Evolutionary conservation across 2,888 invertebrate genomes (phyloP).

Genomic region (Aleiodes testaceus): DNA sequence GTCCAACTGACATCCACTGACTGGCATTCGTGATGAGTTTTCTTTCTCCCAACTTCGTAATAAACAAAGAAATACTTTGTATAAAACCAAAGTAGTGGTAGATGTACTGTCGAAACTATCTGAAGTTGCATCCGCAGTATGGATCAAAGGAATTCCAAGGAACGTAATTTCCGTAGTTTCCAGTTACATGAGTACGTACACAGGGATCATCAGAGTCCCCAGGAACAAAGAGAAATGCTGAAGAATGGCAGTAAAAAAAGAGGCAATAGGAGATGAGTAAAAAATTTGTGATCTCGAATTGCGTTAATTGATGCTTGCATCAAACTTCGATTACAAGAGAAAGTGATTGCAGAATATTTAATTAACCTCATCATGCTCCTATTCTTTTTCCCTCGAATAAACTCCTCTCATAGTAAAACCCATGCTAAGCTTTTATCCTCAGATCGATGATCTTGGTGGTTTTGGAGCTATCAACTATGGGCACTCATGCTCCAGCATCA

Average conservation of each 20-base stretch:
- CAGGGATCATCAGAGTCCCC: slow-evolving; percentile 23
- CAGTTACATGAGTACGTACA: neutral
- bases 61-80: slow-evolving; percentile 35
- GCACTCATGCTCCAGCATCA: slow-evolving; percentile 16
- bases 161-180: slow-evolving; percentile 35
- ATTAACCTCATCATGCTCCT: no score
- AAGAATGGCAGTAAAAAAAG: slow-evolving; percentile 40
- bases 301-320: no score
- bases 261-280: no score
- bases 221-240: slow-evolving; percentile 26
- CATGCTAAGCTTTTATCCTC: slow-evolving; percentile 43
- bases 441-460: slow-evolving; percentile 49
- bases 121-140: slow-evolving; percentile 23
- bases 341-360: no score
- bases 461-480: slow-evolving; percentile 41
- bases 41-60: slow-evolving; percentile 34
- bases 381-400: no score
- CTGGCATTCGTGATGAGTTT: slow-evolving; percentile 19
- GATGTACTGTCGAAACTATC: slow-evolving; percentile 20
- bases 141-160: slow-evolving; percentile 42
- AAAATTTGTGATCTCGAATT: no score
- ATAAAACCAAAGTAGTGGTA: slow-evolving; percentile 13
- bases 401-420: slow-evolving; percentile 31
- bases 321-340: no score
- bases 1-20: neutral